Conservation (phyloP, 2,888 invertebrate species). For the Synanthedon tipuliformis region DNA sequence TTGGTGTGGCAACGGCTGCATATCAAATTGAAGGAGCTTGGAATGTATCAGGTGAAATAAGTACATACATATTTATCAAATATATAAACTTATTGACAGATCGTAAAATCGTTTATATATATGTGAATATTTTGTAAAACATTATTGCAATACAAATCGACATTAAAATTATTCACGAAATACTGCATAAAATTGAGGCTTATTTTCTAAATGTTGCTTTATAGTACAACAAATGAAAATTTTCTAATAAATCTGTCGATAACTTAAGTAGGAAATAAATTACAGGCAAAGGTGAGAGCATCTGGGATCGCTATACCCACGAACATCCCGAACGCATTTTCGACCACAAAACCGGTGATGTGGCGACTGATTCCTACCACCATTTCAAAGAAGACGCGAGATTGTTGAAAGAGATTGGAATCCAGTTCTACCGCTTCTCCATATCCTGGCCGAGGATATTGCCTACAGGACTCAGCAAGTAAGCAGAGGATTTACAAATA, state of each 20-base stretch:
- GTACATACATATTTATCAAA: background rate
- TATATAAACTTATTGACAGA: background rate
- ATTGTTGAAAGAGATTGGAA: conserved; percentile 66
- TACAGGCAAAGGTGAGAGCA: conserved; percentile 72
- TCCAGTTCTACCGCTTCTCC: conserved; percentile 71
- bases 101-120: no score
- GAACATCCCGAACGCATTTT: conserved; percentile 55
- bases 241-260: no score
- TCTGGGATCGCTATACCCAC: conserved; percentile 77
- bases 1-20: conserved; percentile 62
- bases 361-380: conserved; percentile 77
- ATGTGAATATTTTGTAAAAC: no score
- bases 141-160: no score
- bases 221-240: no score
- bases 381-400: conserved; percentile 71
- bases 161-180: no score
- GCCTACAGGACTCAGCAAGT: conserved; percentile 68
- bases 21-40: conserved; percentile 70
- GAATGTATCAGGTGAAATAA: conserved; percentile 56
- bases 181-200: no score
- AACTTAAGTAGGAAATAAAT: background rate
- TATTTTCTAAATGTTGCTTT: no score
- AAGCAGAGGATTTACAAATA: conserved; percentile 14
- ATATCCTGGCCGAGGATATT: conserved; percentile 77
- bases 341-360: conserved; percentile 71